phyloP scores from a whole-genome alignment of 2,888 invertebrate species.

The Shargacucullia verbasci region DNA sequence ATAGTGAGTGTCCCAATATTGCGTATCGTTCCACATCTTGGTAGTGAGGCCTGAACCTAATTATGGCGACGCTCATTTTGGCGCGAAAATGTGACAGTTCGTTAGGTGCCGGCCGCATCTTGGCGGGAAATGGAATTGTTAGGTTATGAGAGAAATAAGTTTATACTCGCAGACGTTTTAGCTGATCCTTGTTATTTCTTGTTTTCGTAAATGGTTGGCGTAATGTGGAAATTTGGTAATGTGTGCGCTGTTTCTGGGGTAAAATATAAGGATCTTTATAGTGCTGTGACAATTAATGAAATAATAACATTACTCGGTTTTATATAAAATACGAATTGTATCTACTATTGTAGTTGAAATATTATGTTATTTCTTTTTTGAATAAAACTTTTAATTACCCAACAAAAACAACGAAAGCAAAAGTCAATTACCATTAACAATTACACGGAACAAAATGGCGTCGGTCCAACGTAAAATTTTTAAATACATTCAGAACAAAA shows the following conservation, averaged over 20 bases:
- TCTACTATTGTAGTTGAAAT: too few relatives aligned
- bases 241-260: conserved; percentile 17
- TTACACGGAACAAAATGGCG: conserved; percentile 24
- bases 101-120: conserved; percentile 72
- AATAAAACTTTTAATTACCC: not conserved
- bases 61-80: conserved; percentile 78
- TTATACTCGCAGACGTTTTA: conserved; percentile 45
- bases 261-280: conserved; percentile 12
- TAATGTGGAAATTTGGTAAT: conserved; percentile 39
- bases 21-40: conserved; percentile 54
- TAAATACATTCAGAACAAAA: conserved; percentile 34
- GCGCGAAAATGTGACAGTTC: conserved; percentile 82
- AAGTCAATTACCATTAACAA: conserved; percentile 11
- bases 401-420: not conserved
- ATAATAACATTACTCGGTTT: not conserved
- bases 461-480: conserved; percentile 6
- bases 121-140: conserved; percentile 67
- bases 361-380: not conserved
- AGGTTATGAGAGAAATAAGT: conserved; percentile 57
- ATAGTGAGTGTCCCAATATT: conserved; percentile 30
- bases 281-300: conserved; percentile 4
- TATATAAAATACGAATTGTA: too few relatives aligned
- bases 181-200: conserved; percentile 48
- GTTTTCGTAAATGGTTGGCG: conserved; percentile 37
- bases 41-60: conserved; percentile 70